Conservation (phyloP, 2,797 vertebrate species). For the Nyctalus aviator region DNA sequence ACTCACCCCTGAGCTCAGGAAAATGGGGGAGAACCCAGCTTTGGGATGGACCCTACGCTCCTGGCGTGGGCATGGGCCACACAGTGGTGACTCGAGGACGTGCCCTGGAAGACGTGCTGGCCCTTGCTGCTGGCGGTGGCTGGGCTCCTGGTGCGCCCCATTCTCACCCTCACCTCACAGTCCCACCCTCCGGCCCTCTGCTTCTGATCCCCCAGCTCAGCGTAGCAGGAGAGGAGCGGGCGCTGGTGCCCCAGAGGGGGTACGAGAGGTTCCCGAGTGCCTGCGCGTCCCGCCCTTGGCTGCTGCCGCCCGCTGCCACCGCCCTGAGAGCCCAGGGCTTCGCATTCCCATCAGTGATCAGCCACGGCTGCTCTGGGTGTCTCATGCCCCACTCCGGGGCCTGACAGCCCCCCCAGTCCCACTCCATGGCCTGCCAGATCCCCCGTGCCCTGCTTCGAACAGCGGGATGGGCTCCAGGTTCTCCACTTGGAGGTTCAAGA, state of each 20-base stretch:
- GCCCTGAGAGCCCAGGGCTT: conserved; percentile 57
- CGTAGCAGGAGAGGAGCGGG: neutral
- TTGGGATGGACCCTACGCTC: accelerated
- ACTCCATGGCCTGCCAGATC: neutral
- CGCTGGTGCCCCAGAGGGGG: neutral
- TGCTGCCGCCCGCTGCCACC: neutral
- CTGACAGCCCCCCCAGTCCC: too few species aligned
- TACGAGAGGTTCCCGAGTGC: neutral
- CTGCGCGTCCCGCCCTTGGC: neutral
- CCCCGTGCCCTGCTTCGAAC: accelerated
- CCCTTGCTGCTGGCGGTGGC: neutral
- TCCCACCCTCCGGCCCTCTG: neutral
- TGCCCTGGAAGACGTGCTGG: neutral
- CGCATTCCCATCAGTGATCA: conserved; percentile 77
- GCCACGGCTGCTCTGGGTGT: conserved; percentile 80
- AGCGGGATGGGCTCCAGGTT: neutral
- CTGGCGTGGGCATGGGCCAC: accelerated
- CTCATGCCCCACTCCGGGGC: neutral
- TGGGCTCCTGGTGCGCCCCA: neutral
- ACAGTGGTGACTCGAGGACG: accelerated
- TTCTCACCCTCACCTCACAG: neutral
- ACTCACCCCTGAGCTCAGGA: neutral
- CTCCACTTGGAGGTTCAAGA: too few species aligned
- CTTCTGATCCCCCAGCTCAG: neutral
- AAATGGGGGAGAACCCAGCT: accelerated